These are phyloP conservation scores for Seladonia tumulorum DNA, from an alignment of 2,888 invertebrate species.

Conservation along the genomic window DNA sequence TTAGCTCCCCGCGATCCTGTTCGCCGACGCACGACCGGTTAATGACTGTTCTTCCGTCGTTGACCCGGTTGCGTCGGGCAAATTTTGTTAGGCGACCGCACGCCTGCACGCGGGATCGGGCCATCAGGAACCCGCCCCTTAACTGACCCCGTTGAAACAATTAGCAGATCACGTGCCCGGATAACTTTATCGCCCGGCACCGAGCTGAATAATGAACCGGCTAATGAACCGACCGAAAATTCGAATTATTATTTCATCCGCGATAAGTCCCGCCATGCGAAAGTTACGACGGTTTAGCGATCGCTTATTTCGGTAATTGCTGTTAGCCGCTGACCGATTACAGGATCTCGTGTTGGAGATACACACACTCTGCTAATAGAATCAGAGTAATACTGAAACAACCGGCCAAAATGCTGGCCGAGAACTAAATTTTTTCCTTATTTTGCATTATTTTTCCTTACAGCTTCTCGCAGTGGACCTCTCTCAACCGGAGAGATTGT, in stretches of 20 bases:
- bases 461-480: too few species aligned
- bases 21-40: not conserved
- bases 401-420: not conserved
- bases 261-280: not conserved
- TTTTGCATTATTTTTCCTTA: too few species aligned
- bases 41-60: slow-evolving; percentile 7
- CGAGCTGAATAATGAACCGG: not conserved
- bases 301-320: not conserved
- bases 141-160: slow-evolving; percentile 1
- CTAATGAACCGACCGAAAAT: slow-evolving; percentile 9
- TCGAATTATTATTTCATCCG: not conserved
- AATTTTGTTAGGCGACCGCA: slow-evolving; percentile 3
- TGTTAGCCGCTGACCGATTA: not conserved
- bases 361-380: not conserved
- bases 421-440: too few species aligned
- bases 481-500: too few species aligned
- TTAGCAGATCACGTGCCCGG: slow-evolving; percentile 13
- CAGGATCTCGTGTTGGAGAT: not conserved
- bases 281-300: not conserved
- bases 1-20: not conserved
- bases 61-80: not conserved
- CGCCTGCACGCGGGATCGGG: not conserved
- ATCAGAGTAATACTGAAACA: not conserved
- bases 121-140: not conserved
- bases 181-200: not conserved